Conservation (phyloP, 1,140 invertebrate species). For the Bilobella aurantiaca region DNA sequence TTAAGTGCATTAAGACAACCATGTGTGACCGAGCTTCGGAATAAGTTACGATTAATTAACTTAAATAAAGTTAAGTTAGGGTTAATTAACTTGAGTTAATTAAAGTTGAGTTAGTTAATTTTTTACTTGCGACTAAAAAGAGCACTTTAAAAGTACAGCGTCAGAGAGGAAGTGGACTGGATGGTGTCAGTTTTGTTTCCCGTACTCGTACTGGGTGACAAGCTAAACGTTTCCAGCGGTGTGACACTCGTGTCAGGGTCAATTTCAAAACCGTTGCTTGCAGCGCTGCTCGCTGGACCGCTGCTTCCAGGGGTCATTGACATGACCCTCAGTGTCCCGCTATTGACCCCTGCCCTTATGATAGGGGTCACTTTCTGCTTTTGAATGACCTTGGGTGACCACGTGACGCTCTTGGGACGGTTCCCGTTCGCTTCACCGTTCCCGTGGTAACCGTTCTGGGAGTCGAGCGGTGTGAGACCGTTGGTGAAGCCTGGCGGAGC, state of each 20-base stretch:
- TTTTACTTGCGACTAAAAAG: background rate
- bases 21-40: background rate
- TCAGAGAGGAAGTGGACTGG: constrained; percentile 33
- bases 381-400: constrained; percentile 34
- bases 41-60: background rate
- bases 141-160: constrained; percentile 31
- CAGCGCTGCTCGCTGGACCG: constrained; percentile 9
- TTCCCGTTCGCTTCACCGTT: background rate
- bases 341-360: background rate
- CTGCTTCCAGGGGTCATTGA: constrained; percentile 8
- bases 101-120: background rate
- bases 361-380: constrained; percentile 19
- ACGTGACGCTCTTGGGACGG: constrained; percentile 32
- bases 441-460: constrained; percentile 7
- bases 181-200: constrained; percentile 22
- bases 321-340: constrained; percentile 17
- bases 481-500: constrained; percentile 4
- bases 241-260: constrained; percentile 34
- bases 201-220: constrained; percentile 14
- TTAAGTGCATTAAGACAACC: too few species aligned
- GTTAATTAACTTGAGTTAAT: background rate
- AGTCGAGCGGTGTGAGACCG: constrained; percentile 28
- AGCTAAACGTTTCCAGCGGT: constrained; percentile 30
- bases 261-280: constrained; percentile 31
- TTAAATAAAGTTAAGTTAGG: background rate